phyloP scores from a whole-genome alignment of 2,797 vertebrate genomes.

The Micropoecilia bifurca region DNA sequence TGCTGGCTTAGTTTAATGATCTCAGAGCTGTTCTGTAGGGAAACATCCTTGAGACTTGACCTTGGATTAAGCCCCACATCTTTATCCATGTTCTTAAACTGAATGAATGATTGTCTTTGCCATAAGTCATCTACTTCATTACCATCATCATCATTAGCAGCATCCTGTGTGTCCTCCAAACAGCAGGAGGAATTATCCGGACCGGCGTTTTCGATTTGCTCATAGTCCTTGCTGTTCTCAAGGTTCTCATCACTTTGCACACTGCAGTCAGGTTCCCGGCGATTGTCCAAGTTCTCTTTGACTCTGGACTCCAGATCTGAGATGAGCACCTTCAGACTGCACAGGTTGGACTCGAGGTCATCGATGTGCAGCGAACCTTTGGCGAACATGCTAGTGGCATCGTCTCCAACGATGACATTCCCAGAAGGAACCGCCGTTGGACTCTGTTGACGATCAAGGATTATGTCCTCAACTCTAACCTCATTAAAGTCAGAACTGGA shows the following conservation, averaged over 20 bases:
- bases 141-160: background rate
- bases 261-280: slow-evolving; percentile 27
- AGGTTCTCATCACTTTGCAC: slow-evolving; percentile 9
- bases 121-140: background rate
- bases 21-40: slow-evolving; percentile 16
- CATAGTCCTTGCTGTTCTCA: background rate
- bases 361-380: slow-evolving; percentile 73
- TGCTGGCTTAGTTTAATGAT: slow-evolving; percentile 11
- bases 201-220: background rate
- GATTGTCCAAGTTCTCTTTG: slow-evolving; percentile 50
- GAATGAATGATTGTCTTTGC: slow-evolving; percentile 33
- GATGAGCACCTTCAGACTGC: slow-evolving; percentile 74
- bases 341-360: slow-evolving; percentile 75
- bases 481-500: slow-evolving; percentile 25
- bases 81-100: slow-evolving; percentile 15
- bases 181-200: slow-evolving; percentile 5
- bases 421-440: background rate
- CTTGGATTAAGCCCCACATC: slow-evolving; percentile 21
- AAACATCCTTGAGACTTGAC: background rate
- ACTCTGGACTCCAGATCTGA: slow-evolving; percentile 77
- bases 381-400: slow-evolving; percentile 6
- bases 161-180: slow-evolving; percentile 14
- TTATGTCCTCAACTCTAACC: slow-evolving; percentile 20
- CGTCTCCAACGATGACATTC: slow-evolving; percentile 15
- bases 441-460: background rate